Percentiles rank a stretch among this genome's conserved stretches.
phyloP scores from a whole-genome alignment of 2,113 vertebrate genomes.

The Dicentrarchus labrax region DNA sequence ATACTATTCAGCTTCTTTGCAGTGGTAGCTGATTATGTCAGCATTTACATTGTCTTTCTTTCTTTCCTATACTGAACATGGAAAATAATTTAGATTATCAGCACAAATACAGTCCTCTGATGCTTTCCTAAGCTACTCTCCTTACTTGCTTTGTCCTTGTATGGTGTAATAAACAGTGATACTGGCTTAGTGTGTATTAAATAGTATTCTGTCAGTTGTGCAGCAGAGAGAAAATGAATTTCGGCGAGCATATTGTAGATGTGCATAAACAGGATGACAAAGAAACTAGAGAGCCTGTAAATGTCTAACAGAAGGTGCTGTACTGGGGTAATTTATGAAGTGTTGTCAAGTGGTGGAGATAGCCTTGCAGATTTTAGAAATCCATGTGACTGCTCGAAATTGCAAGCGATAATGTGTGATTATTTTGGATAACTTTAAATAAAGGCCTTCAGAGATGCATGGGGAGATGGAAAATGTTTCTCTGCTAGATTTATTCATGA shows the following conservation, averaged over 20 bases:
- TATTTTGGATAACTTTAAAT: constrained; percentile 23
- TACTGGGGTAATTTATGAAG: constrained; percentile 61
- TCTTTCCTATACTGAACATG: constrained; percentile 54
- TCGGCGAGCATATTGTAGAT: constrained; percentile 52
- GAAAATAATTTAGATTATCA: constrained; percentile 74
- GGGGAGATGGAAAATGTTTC: constrained; percentile 3
- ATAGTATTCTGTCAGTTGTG: constrained; percentile 59
- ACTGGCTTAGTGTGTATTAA: constrained; percentile 59
- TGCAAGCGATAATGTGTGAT: constrained; percentile 26
- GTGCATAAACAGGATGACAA: constrained; percentile 64
- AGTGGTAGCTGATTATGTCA: constrained; percentile 68
- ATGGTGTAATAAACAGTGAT: constrained; percentile 61
- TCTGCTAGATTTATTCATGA: constrained; percentile 33
- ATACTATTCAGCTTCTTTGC: constrained; percentile 60
- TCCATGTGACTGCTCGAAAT: constrained; percentile 36
- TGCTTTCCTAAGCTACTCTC: constrained; percentile 62
- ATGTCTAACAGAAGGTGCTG: constrained; percentile 64
- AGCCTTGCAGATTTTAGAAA: constrained; percentile 59
- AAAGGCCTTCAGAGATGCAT: constrained; percentile 3
- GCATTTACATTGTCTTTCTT: constrained; percentile 66
- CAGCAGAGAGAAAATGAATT: constrained; percentile 62
- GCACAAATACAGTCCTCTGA: constrained; percentile 64
- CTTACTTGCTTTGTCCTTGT: constrained; percentile 63
- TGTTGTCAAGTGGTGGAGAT: constrained; percentile 47
- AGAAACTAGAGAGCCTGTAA: constrained; percentile 60